These are phyloP conservation scores for Epiblema foenella DNA, from an alignment of 2,888 invertebrate genomes.

Conservation along the genomic window DNA sequence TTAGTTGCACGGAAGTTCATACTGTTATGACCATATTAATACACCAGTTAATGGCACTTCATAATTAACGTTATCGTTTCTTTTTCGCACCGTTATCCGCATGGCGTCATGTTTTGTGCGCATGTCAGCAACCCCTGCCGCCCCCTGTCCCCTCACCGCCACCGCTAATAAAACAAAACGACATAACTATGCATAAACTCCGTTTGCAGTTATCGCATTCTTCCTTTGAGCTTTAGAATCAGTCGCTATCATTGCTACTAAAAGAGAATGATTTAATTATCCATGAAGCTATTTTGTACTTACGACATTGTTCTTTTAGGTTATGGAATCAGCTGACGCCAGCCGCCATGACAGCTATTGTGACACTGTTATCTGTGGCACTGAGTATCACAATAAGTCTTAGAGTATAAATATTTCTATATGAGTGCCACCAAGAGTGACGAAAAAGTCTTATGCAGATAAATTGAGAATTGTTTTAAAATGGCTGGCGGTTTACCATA, in stretches of 20 bases:
- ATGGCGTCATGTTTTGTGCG: slow-evolving; percentile 68
- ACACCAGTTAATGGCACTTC: slow-evolving; percentile 7
- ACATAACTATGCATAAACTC: background rate
- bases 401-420: no score
- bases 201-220: background rate
- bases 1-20: no score
- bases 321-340: slow-evolving; percentile 1
- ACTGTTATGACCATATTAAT: background rate
- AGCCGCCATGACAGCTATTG: background rate
- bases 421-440: no score
- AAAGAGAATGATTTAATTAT: background rate
- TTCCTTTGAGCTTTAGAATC: background rate
- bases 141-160: slow-evolving; percentile 29
- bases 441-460: no score
- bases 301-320: background rate
- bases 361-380: background rate
- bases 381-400: background rate
- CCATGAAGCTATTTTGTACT: background rate
- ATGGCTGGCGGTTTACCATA: no score
- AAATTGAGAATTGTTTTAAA: no score
- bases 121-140: slow-evolving; percentile 59
- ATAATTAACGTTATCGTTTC: slow-evolving; percentile 1
- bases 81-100: slow-evolving; percentile 50
- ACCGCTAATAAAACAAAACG: background rate
- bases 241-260: background rate